phyloP scores from a whole-genome alignment of 2,888 invertebrate species.

The Tolmerus cingulatus region DNA sequence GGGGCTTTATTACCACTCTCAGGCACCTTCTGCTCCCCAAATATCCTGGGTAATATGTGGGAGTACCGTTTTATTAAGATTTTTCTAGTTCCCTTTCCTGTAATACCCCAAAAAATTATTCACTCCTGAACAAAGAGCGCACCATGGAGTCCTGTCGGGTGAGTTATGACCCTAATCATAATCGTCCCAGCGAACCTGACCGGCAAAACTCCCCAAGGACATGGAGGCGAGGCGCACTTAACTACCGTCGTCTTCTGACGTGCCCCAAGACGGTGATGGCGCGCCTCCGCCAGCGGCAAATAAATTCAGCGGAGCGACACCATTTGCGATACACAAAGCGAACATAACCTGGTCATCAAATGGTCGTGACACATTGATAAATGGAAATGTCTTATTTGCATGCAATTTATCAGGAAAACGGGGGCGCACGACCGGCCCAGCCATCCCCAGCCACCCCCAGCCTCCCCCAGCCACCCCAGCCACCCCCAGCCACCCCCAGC shows the following conservation, averaged over 20 bases:
- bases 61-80: not conserved
- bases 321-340: slow-evolving; percentile 11
- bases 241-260: not conserved
- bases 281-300: not conserved
- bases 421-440: slow-evolving; percentile 8
- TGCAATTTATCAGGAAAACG: slow-evolving; percentile 46
- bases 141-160: not conserved
- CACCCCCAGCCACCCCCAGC: not conserved
- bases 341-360: slow-evolving; percentile 41
- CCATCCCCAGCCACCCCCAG: not conserved
- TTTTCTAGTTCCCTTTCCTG: not conserved
- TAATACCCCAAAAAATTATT: not conserved
- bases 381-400: slow-evolving; percentile 47
- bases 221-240: not conserved
- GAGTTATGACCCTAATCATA: slow-evolving; percentile 14
- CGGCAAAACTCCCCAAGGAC: not conserved
- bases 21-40: not conserved
- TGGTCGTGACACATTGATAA: slow-evolving; percentile 46
- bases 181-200: not conserved
- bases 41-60: not conserved
- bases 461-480: not conserved
- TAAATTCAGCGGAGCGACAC: slow-evolving; percentile 26
- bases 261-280: not conserved
- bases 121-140: not conserved
- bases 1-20: not conserved